A percentile compares a stretch with the other conserved stretches of the same genome.
Evolutionary conservation across 2,113 vertebrate species (phyloP).

Genomic region (Galeopterus variegatus): DNA sequence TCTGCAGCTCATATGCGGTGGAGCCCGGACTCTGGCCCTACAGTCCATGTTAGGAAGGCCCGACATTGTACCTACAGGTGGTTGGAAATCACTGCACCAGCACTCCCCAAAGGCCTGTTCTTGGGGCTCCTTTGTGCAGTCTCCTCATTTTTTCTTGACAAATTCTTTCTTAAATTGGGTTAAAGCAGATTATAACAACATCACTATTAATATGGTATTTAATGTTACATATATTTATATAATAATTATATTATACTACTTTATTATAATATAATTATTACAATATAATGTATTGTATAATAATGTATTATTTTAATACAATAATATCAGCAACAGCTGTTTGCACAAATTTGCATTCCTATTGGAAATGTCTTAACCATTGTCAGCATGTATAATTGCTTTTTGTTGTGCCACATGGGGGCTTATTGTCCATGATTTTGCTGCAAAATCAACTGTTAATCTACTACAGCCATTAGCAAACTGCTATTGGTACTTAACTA

Average conservation of each 20-base stretch:
- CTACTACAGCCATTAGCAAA: slow-evolving; percentile 77
- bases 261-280: background rate
- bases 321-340: background rate
- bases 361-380: background rate
- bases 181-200: background rate
- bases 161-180: background rate
- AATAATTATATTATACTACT: background rate
- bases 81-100: background rate
- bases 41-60: background rate
- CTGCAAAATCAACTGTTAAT: background rate
- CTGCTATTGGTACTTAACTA: background rate
- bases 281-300: no score
- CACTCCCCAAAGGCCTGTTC: background rate
- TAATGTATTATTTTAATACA: background rate
- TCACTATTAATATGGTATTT: background rate
- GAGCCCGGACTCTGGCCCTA: background rate
- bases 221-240: background rate
- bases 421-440: background rate
- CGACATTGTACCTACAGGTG: background rate
- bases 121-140: background rate
- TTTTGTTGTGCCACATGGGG: background rate
- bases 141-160: background rate
- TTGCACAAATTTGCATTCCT: background rate
- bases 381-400: background rate
- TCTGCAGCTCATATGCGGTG: background rate